Evolutionary conservation across 1,140 invertebrate species (phyloP), one percentile per base, ranked within the genome.

Genomic region (Lucilia cuprina): DNA sequence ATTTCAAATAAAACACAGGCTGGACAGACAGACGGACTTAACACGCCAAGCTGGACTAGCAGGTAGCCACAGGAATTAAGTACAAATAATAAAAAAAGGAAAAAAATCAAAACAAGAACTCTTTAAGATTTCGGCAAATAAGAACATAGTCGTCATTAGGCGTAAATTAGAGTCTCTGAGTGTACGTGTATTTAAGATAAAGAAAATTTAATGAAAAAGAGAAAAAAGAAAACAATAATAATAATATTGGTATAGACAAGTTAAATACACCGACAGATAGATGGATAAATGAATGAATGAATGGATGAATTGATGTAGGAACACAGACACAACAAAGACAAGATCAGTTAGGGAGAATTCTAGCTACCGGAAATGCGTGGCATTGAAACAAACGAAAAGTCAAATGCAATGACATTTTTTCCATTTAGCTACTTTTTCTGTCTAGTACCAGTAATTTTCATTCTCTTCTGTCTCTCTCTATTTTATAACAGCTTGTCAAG

Each of bases 391-490:
- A 30, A 49, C 49, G 41, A 80, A 25, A 70, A 70, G 77, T 49
- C 77, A 80, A 80, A 60, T 49, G 74, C 74, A 80, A 80, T 80
- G 77, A 80, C 77, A 80, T 80, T 50, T 80, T 80, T n/a, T 49
- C 77, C 14, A 35, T 17, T 34, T 41, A 34, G 5, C 12, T 47
- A 49, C 47, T 55, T 55, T 14, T 12, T 55, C 41, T 49, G 9
- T 17, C 74, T 14, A 77, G 10, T n/a, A 77, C 13, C 7, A 41
- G 55, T 60, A 70, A 25, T 70, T 70, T 70, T 70, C 8, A 7
- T 21, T 21, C 50, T 19, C 13, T 80, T 19, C 13, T 75, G 13
- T 30, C 25, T 30, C 25, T 30, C 25, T 30, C 25, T 30, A 1
- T 30, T 3, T 30, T 30, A 2, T 3, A 49, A 19, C 65, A 70